A percentile compares a stretch with the other conserved stretches of the same genome.
Conservation (phyloP, 1,140 invertebrate genomes). For the Maniola jurtina region DNA sequence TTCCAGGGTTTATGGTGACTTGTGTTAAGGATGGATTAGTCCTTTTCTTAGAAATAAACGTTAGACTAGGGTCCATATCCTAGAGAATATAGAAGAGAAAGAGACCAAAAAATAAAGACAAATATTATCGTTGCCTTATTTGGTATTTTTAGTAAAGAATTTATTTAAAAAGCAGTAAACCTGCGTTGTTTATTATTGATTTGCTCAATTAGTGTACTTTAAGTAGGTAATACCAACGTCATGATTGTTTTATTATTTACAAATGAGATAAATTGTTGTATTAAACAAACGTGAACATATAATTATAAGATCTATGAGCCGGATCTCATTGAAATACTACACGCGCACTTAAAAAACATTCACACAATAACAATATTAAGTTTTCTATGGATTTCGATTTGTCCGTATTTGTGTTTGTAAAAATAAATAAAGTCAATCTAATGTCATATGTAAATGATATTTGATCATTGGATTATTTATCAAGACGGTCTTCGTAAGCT, state of each 20-base stretch:
- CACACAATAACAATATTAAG: background rate
- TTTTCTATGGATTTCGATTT: background rate
- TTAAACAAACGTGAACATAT: constrained; percentile 23
- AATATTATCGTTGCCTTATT: too few relatives aligned
- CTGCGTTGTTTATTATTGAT: background rate
- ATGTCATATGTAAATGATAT: constrained; percentile 18
- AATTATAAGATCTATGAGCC: constrained; percentile 23
- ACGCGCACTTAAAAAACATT: constrained; percentile 11
- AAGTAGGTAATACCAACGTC: background rate
- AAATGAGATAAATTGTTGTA: background rate
- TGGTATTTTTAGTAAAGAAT: too few relatives aligned
- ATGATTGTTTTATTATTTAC: background rate
- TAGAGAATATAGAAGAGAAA: too few relatives aligned
- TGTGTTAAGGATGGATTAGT: background rate
- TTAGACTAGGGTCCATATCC: too few relatives aligned
- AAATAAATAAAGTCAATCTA: constrained; percentile 1
- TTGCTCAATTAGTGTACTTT: background rate
- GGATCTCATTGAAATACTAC: constrained; percentile 30
- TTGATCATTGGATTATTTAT: constrained; percentile 27
- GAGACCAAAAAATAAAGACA: too few relatives aligned
- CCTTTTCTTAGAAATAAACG: background rate
- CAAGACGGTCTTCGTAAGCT: constrained; percentile 27
- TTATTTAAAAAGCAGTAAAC: too few relatives aligned
- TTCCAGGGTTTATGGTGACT: background rate
- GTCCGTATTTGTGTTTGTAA: background rate